Evolutionary conservation across 92 coral and sea anemone genomes (phyloP), one percentile per base, ranked within the genome.

Genomic region (Epizoanthus rinbou): DNA sequence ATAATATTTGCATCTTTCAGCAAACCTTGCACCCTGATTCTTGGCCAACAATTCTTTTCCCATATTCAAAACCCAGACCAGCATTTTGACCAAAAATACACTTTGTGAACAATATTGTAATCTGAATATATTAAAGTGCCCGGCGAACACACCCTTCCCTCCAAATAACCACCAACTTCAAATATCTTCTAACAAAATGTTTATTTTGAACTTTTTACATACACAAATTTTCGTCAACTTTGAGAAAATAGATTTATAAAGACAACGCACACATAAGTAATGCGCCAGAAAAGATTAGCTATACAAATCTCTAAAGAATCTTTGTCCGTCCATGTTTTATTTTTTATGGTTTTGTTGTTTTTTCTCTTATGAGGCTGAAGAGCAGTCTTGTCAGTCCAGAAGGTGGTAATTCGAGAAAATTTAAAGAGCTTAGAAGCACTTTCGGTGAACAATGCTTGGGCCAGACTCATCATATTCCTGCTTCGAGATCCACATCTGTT

Each of bases 401-500:
- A n/a, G 9, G 56, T 17, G 15, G 45, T 18, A 25, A 67, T 41
- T 75, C 60, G 35, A 57, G 79, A 73, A 56, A 64, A 28, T 87
- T 64, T 60, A 67, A 57, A 45, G 86, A 65, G 79, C 83, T 89
- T 93, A 95, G 90, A 95, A 95, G 91, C 98, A 95, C 82, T 95
- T 95, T 76, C 98, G 90, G 94, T 95, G 98, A 58, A 95, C 98
- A 81, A 95, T 95, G 73, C 98, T 87, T 47, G 98, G 98, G 70
- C 99, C 99, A 64, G 99, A 94, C 86, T 97, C 99, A 23, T 97
- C 99, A 75, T 97, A 97, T 87, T 97, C 99, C 65, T 90, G 96
- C 80, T 97, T 97, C 79, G 99, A 97, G 93, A 97, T 97, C 99
- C 99, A 97, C 99, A 97, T 97, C 97, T 97, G 99, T 94, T 97